phyloP scores from a whole-genome alignment of 2,797 vertebrate species.

The Channa striata region DNA sequence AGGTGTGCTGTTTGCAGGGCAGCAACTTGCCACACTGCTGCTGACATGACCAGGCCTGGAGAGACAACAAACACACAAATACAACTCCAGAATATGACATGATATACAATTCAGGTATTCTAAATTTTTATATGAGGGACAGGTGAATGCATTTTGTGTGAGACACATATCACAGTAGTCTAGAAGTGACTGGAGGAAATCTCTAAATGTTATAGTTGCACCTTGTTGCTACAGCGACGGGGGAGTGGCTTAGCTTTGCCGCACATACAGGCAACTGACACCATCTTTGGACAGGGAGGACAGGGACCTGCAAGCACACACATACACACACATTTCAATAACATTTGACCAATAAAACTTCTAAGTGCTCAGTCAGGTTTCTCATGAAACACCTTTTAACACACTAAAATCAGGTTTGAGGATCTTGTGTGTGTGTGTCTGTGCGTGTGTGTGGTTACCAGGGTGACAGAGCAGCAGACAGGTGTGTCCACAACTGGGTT shows the following conservation, averaged over 20 bases:
- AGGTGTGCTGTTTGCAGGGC: slow-evolving; percentile 90
- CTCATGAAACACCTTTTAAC: not conserved
- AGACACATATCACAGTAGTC: too few species aligned
- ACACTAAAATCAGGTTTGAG: too few species aligned
- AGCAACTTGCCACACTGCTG: slow-evolving; percentile 84
- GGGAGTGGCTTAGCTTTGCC: slow-evolving; percentile 90
- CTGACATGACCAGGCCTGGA: slow-evolving; percentile 89
- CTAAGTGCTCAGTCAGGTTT: too few species aligned
- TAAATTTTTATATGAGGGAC: too few species aligned
- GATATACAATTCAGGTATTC: too few species aligned
- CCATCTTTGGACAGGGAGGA: slow-evolving; percentile 98
- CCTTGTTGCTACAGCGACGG: slow-evolving; percentile 93
- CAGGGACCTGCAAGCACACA: slow-evolving; percentile 88
- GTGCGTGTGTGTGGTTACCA: slow-evolving; percentile 80
- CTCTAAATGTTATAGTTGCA: not conserved
- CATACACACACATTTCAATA: not conserved
- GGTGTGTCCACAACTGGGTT: slow-evolving; percentile 92
- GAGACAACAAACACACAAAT: not conserved
- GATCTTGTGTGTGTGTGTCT: not conserved
- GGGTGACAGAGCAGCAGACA: slow-evolving; percentile 97
- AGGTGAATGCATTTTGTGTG: too few species aligned
- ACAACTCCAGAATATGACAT: too few species aligned
- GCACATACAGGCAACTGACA: slow-evolving; percentile 91
- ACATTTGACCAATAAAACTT: too few species aligned
- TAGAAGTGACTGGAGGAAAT: too few species aligned